phyloP scores from a whole-genome alignment of 2,888 invertebrate species.

The Trissoscelio sp. region DNA sequence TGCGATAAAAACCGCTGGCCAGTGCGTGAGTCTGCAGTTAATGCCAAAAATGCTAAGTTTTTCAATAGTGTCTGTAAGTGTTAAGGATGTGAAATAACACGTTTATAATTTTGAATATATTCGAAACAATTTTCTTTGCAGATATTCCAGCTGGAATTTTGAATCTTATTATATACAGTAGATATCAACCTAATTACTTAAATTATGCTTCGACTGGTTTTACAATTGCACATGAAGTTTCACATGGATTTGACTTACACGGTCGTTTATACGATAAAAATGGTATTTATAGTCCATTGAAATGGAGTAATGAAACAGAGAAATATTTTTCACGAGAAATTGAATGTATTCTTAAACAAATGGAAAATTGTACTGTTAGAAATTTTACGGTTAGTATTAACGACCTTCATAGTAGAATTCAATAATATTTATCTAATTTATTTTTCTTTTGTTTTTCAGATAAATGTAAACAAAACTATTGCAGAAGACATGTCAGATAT shows the following conservation, averaged over 20 bases:
- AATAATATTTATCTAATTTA: too few species aligned
- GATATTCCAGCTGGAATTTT: constrained; percentile 91
- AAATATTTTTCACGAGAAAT: not conserved
- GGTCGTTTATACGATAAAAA: constrained; percentile 96
- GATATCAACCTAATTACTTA: constrained; percentile 94
- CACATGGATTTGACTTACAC: constrained; percentile 94
- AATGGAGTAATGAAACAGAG: not conserved
- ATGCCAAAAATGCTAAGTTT: too few species aligned
- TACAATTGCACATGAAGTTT: constrained; percentile 96
- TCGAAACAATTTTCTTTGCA: too few species aligned
- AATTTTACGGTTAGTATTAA: not conserved
- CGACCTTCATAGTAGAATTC: too few species aligned
- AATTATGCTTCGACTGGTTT: constrained; percentile 96
- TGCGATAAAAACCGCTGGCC: too few species aligned
- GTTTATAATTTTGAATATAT: too few species aligned
- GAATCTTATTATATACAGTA: constrained; percentile 95
- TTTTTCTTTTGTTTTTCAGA: not conserved
- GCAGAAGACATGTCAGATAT: constrained; percentile 97
- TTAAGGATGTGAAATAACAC: too few species aligned
- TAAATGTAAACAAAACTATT: not conserved
- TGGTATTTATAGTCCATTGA: constrained; percentile 86
- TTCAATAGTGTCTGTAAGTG: too few species aligned
- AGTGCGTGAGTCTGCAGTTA: too few species aligned
- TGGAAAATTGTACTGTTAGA: not conserved
- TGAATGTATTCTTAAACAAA: not conserved